These are phyloP conservation scores for Drosophila nebulosa DNA, from an alignment of 1,140 invertebrate genomes.

Conservation along the genomic window DNA sequence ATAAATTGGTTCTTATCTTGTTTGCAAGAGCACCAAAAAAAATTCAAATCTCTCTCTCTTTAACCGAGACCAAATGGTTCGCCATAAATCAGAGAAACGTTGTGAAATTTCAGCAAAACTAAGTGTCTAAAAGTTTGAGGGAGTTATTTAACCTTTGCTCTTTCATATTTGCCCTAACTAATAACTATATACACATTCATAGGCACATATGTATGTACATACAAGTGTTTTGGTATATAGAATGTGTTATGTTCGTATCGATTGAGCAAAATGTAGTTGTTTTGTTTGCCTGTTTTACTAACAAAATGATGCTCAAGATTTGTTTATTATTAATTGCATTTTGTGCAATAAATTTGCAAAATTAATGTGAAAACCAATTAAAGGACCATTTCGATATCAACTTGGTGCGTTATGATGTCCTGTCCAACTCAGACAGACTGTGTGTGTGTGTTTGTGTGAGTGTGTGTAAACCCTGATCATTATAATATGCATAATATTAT, in stretches of 20 bases:
- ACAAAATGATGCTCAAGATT: constrained; percentile 51
- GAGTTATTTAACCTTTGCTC: background rate
- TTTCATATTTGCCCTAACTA: background rate
- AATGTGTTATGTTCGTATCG: background rate
- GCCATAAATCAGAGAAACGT: no score
- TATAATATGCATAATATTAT: constrained; percentile 71
- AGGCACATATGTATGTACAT: no score
- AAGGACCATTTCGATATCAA: constrained; percentile 62
- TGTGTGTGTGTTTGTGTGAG: background rate
- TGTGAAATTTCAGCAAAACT: no score
- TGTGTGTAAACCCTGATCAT: constrained; percentile 41
- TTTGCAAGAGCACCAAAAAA: constrained; percentile 19
- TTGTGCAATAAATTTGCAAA: constrained; percentile 74
- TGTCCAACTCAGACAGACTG: background rate
- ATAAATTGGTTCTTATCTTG: constrained; percentile 50
- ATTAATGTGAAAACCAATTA: constrained; percentile 77
- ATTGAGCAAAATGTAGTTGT: background rate
- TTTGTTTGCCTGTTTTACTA: constrained; percentile 13
- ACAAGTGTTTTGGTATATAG: background rate
- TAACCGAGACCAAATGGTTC: no score
- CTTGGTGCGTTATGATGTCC: constrained; percentile 29
- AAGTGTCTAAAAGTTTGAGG: no score
- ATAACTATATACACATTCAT: no score
- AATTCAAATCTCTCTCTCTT: no score
- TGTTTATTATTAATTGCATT: constrained; percentile 74